Conservation (phyloP, 2,888 invertebrate genomes). For the Lydus trimaculatus region DNA sequence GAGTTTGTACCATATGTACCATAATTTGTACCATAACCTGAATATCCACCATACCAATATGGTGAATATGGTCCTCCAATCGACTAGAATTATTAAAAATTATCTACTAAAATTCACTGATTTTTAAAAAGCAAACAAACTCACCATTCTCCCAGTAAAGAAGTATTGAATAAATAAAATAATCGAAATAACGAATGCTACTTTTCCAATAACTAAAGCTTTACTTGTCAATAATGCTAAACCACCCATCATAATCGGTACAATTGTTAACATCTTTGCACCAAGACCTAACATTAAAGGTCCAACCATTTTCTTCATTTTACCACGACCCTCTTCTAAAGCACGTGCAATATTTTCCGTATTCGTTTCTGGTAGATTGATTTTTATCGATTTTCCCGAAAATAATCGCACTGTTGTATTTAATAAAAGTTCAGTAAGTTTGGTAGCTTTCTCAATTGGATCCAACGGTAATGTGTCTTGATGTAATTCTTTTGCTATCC, state of each 20-base stretch:
- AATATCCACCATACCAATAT: conserved; percentile 24
- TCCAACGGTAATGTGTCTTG: conserved; percentile 49
- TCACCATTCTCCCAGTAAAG: conserved; percentile 47
- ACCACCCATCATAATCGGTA: conserved; percentile 75
- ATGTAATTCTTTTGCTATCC: conserved; percentile 36
- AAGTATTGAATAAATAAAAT: conserved; percentile 70
- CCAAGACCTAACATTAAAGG: conserved; percentile 75
- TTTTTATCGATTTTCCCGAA: conserved; percentile 70
- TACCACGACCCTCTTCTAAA: conserved; percentile 81
- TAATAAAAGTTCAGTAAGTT: conserved; percentile 65
- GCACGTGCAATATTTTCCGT: conserved; percentile 72
- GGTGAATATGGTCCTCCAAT: neutral
- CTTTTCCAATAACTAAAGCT: conserved; percentile 79
- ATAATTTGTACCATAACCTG: conserved; percentile 39
- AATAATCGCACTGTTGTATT: conserved; percentile 67
- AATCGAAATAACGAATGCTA: conserved; percentile 77
- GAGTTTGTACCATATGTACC: conserved; percentile 40
- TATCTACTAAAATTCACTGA: neutral
- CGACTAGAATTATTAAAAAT: conserved; percentile 3
- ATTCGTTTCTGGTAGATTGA: conserved; percentile 74
- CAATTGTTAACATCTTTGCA: conserved; percentile 74
- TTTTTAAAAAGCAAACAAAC: neutral
- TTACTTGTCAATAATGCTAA: conserved; percentile 77
- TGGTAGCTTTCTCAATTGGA: conserved; percentile 62
- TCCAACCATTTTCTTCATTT: conserved; percentile 72